A percentile compares a stretch with the other conserved stretches of the same genome.
Conservation (phyloP, 2,113 vertebrate genomes). For the Tyrannus savana region DNA sequence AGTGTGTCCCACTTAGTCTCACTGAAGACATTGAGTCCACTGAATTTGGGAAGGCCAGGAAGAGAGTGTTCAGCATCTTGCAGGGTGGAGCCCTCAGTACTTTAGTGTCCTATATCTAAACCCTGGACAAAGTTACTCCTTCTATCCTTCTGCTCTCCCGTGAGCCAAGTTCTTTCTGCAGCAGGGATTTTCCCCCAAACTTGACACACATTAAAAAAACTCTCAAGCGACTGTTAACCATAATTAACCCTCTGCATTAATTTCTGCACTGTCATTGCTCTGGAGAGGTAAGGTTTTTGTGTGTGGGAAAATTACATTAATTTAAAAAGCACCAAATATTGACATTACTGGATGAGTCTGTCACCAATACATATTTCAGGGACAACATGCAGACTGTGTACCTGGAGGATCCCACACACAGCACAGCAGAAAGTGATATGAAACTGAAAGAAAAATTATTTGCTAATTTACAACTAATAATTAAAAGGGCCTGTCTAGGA, state of each 20-base stretch:
- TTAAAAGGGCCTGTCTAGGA: conserved; percentile 57
- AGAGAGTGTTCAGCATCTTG: background rate
- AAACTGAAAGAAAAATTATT: conserved; percentile 32
- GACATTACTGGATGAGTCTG: background rate
- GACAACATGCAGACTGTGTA: background rate
- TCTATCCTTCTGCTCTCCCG: background rate
- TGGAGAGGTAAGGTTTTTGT: background rate
- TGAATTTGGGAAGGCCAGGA: background rate
- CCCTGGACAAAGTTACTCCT: background rate
- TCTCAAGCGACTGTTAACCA: background rate
- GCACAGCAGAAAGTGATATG: background rate
- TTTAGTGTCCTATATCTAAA: background rate
- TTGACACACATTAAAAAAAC: background rate
- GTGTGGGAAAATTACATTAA: background rate
- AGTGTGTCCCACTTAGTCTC: background rate
- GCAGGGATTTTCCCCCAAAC: background rate
- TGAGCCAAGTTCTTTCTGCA: background rate
- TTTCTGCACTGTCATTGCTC: background rate
- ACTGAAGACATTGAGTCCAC: background rate
- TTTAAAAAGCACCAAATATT: background rate
- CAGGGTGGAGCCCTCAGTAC: background rate
- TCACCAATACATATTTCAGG: background rate
- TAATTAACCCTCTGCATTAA: background rate
- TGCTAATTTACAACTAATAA: conserved; percentile 70
- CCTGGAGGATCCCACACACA: background rate